Evolutionary conservation across 1,140 invertebrate genomes (phyloP), one percentile per base, ranked within the genome.

Genomic region (Chironomus tepperi): DNA sequence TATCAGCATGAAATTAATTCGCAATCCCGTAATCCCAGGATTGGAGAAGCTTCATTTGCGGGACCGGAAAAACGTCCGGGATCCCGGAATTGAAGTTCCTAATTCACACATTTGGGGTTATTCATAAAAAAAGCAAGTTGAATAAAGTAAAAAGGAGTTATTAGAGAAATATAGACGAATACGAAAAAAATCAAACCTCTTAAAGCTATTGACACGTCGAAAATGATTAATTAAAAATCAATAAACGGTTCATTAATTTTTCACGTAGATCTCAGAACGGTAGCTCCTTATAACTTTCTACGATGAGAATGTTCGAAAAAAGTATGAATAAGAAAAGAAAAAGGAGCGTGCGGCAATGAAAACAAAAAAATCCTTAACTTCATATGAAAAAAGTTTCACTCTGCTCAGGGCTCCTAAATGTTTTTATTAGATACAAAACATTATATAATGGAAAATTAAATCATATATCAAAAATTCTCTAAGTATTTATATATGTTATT

Each of bases 141-240:
- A 43, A 43, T 43, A 43, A 47, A 47, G 43, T n/a, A 47, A 47
- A 57, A n/a, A 57, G 10, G 47, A 10, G 10, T 47, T 2, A 57
- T n/a, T 5, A 15, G 47, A n/a, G 12, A 57, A 15, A 57, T n/a
- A n/a, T 15, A 57, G 15, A 12, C 12, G 3, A 57, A 15, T n/a
- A 9, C 2, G 15, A 47, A 47, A 47, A 47, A 47, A 47, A 47
- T 47, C 43, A 47, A 47, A 9, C 8, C 2, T 57, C 47, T 57
- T 57, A 57, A 57, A 57, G 47, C 47, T 57, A 57, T 57, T 57
- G 47, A 57, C 47, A 57, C 47, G 47, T 57, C 47, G 47, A 57
- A 57, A 70, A 70, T 70, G 65, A 70, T 70, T 70, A 70, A 70
- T 70, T 70, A 70, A 70, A 70, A 70, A 70, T 70, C 65, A 70